Percentiles rank a stretch among this genome's conserved stretches.
phyloP scores from a whole-genome alignment of 2,797 vertebrate species.

The Melanotaenia boesemani region DNA sequence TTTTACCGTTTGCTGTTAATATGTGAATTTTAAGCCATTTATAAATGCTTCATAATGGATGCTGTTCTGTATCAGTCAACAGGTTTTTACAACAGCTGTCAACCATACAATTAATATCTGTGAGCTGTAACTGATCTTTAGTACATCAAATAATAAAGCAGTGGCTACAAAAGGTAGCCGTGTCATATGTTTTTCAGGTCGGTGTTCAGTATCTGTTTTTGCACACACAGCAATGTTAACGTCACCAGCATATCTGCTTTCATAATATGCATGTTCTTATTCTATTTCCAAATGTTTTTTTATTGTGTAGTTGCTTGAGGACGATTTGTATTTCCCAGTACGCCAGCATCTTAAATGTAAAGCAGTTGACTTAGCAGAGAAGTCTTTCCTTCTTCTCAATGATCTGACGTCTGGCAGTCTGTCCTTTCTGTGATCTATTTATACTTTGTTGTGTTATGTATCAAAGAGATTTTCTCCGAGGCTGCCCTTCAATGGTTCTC shows the following conservation, averaged over 20 bases:
- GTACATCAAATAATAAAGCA: not conserved
- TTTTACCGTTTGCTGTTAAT: not conserved
- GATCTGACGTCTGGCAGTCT: slow-evolving; percentile 23
- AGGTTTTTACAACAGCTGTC: not conserved
- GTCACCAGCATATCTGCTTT: not conserved
- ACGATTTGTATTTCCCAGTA: slow-evolving; percentile 2
- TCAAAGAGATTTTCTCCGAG: slow-evolving; percentile 73
- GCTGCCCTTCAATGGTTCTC: slow-evolving; percentile 57
- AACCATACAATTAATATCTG: not conserved
- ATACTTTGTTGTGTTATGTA: slow-evolving; percentile 52
- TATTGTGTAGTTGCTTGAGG: not conserved
- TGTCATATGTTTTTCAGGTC: not conserved
- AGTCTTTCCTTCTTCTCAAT: slow-evolving; percentile 35
- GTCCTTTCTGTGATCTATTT: slow-evolving; percentile 73
- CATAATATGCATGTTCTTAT: not conserved
- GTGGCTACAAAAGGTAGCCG: not conserved
- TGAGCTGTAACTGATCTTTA: not conserved
- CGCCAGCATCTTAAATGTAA: slow-evolving; percentile 19
- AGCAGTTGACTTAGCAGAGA: slow-evolving; percentile 28
- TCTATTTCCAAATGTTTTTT: not conserved
- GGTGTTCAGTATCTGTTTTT: not conserved
- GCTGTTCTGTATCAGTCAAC: not conserved
- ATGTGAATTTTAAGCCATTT: not conserved
- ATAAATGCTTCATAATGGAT: not conserved
- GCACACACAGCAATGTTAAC: not conserved